Base-by-base conservation (phyloP, 1,140 invertebrate species). In the Teleopsis dalmanni region DNA sequence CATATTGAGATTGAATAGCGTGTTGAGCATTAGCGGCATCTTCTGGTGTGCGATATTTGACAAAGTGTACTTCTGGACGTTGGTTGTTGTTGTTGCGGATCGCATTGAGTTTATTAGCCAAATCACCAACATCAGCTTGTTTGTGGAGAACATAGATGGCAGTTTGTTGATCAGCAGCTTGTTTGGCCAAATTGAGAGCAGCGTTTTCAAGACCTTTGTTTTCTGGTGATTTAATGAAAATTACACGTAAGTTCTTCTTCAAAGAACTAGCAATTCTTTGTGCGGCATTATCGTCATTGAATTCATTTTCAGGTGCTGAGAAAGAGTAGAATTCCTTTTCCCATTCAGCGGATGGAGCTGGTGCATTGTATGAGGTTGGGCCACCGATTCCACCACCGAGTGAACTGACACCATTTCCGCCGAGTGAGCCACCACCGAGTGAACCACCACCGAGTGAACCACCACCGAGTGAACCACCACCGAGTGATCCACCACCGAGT, bases 141-240 rank as follows among this genome's bases (percentile, higher is more conserved):
- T 67, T 68, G 50, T 58, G 66, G 1, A 68, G 57, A 1, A 67
- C 61, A 50, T 67, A 67, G 48, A 67, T 67, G 50, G 65, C 65
- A 9, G 64, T 68, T 31, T 61, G 53, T 33, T 68, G 58, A 40
- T 68, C 59, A 3, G 56, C 51, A 41, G 62, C 57, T 26, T 67
- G 64, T 45, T 57, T 67, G 43, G 65, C 60, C 54, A 68, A 41
- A 5, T 51, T 43, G 14, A 65, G 29, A 6, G 60, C 64, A 14
- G 65, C 65, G 26, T 68, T 53, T 48, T 67, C 61, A 21, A 68
- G 37, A 19, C 62, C 60, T 6, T 46, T 56, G 53, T 67, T 51
- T 51, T 68, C 64, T 34, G 65, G 64, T 44, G 55, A 53, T 53
- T 65, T 67, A 34, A 68, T 67, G 51, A 68, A 67, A 29, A 68